Evolutionary conservation across 2,888 invertebrate species (phyloP).

Genomic region (Mythimna ferrago): DNA sequence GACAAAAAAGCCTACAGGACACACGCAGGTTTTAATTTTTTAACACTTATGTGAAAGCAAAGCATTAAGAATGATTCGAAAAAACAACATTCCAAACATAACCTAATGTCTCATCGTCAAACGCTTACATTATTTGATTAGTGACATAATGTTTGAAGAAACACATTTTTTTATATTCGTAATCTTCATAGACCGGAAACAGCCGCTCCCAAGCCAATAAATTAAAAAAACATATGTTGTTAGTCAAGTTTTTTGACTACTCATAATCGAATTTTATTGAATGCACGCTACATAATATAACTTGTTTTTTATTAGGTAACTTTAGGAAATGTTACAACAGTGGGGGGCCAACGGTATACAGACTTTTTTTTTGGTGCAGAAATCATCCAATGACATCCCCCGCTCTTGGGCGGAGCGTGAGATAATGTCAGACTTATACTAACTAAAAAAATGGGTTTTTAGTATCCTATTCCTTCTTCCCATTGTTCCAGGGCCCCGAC

Average conservation of each 20-base stretch:
- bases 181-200: constrained; percentile 51
- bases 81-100: constrained; percentile 5
- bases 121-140: constrained; percentile 52
- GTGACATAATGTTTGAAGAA: constrained; percentile 49
- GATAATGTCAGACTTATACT: too few species aligned
- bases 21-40: not conserved
- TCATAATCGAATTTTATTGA: constrained; percentile 24
- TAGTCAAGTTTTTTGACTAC: constrained; percentile 21
- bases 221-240: constrained; percentile 32
- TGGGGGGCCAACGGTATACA: too few species aligned
- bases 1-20: not conserved
- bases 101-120: constrained; percentile 11
- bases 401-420: too few species aligned
- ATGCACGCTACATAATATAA: constrained; percentile 11
- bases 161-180: constrained; percentile 32
- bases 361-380: too few species aligned
- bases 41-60: constrained; percentile 13
- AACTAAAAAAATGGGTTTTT: too few species aligned
- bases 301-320: constrained; percentile 6
- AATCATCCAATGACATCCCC: too few species aligned
- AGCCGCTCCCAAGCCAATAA: constrained; percentile 41
- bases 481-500: too few species aligned
- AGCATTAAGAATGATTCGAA: constrained; percentile 2
- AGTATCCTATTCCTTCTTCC: too few species aligned
- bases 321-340: not conserved